Evolutionary conservation across 2,113 vertebrate species (phyloP).

Genomic region (Halichoerus grypus): DNA sequence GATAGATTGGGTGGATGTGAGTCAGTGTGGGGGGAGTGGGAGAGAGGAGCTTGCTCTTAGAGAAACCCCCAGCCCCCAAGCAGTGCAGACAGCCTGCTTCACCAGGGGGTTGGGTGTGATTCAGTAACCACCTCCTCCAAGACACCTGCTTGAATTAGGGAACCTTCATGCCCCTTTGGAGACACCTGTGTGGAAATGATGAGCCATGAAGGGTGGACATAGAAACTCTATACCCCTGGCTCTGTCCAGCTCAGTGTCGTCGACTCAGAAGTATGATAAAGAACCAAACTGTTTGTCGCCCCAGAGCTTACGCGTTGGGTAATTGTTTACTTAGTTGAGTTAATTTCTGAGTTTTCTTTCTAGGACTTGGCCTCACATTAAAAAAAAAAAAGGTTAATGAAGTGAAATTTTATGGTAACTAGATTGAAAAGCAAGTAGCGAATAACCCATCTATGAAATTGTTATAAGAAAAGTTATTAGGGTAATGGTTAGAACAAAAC

Average conservation of each 20-base stretch:
- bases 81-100: fast-evolving
- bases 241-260: fast-evolving
- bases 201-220: fast-evolving
- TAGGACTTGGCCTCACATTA: neutral
- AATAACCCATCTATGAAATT: constrained; percentile 25
- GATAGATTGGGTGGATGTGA: neutral
- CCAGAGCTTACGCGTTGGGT: neutral
- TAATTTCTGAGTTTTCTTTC: constrained; percentile 22
- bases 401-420: constrained; percentile 15
- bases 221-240: fast-evolving
- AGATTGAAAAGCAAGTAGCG: constrained; percentile 16
- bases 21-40: neutral
- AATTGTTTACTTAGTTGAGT: neutral
- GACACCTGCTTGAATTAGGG: no score
- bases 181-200: neutral
- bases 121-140: neutral
- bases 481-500: neutral
- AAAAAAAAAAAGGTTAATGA: neutral
- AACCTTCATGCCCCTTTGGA: neutral
- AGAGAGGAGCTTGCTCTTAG: neutral
- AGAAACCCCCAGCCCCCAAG: neutral
- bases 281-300: neutral
- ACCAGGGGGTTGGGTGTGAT: neutral
- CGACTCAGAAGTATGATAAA: neutral
- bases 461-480: neutral